Evolutionary conservation across 2,888 invertebrate genomes (phyloP).

Genomic region (Drosophila falleni): DNA sequence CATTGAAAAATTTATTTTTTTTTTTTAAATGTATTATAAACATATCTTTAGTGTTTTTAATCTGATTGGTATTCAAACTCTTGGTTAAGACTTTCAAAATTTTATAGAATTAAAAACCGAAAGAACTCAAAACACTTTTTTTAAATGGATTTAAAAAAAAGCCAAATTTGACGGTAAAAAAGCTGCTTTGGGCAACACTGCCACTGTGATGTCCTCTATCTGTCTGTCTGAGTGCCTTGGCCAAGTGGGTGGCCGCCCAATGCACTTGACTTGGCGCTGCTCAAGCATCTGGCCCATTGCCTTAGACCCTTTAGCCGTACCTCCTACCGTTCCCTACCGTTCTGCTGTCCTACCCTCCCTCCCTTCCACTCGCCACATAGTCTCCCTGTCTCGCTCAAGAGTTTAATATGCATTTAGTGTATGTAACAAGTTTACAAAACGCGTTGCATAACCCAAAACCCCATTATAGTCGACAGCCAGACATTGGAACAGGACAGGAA

Average conservation of each 20-base stretch:
- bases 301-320: conserved; percentile 15
- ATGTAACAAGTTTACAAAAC: conserved; percentile 72
- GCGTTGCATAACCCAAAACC: conserved; percentile 60
- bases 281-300: conserved; percentile 57
- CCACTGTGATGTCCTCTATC: neutral
- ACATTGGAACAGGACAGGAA: neutral
- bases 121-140: too few species aligned
- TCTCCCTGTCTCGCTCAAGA: conserved; percentile 48
- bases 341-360: neutral
- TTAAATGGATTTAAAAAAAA: too few species aligned
- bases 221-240: conserved; percentile 43
- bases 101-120: too few species aligned
- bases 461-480: conserved; percentile 1
- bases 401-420: conserved; percentile 80
- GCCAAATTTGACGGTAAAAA: too few species aligned
- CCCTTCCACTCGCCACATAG: neutral
- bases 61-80: too few species aligned
- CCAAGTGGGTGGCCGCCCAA: conserved; percentile 54
- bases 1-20: too few species aligned
- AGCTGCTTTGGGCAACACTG: too few species aligned
- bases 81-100: too few species aligned
- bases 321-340: neutral
- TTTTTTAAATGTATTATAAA: too few species aligned
- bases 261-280: conserved; percentile 76
- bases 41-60: too few species aligned